Conservation (phyloP, 2,797 vertebrate genomes). For the Orientallactaga sibirica region DNA sequence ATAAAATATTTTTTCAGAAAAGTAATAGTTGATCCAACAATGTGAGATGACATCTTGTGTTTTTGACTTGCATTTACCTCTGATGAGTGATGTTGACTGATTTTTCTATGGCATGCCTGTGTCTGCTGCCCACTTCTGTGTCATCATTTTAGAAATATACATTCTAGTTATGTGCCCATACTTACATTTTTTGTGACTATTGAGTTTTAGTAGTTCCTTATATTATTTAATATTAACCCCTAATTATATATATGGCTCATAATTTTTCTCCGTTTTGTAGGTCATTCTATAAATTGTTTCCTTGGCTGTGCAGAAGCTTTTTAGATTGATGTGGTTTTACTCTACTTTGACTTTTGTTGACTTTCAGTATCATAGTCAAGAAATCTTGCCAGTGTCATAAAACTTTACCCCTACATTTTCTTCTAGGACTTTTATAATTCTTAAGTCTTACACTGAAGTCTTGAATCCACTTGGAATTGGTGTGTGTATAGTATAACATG, state of each 20-base stretch:
- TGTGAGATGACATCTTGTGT: neutral
- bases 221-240: neutral
- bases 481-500: neutral
- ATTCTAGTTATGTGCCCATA: no score
- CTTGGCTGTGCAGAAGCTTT: neutral
- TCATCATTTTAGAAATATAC: neutral
- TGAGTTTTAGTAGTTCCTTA: neutral
- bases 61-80: neutral
- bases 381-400: neutral
- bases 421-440: neutral
- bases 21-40: neutral
- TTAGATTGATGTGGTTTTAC: neutral
- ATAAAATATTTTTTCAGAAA: neutral
- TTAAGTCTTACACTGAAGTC: no score
- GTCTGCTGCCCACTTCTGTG: neutral
- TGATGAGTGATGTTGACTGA: neutral
- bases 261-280: neutral
- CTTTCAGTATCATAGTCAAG: neutral
- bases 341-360: neutral
- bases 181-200: neutral
- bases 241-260: neutral
- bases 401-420: neutral
- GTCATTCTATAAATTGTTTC: neutral
- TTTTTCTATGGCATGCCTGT: neutral
- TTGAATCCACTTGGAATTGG: neutral